These are phyloP conservation scores for Aplochiton taeniatus DNA, from an alignment of 2,797 vertebrate genomes.

Conservation along the genomic window DNA sequence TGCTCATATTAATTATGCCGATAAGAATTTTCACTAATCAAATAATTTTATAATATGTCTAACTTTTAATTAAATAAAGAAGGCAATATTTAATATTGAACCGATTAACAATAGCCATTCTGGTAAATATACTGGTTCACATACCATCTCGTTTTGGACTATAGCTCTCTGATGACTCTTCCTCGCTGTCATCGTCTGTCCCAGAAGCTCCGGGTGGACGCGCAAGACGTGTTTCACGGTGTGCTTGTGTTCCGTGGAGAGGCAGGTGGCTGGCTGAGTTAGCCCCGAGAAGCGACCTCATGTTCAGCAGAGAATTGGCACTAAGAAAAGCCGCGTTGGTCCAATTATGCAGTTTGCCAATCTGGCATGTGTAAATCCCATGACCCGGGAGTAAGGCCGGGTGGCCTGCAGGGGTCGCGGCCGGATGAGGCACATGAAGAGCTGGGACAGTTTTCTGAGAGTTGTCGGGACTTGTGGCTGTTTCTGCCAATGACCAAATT, in stretches of 20 bases:
- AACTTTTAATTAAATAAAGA: neutral
- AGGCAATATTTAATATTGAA: neutral
- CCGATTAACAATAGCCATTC: neutral
- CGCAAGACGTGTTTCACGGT: constrained; percentile 76
- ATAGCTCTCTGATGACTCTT: constrained; percentile 84
- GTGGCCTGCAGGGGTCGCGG: constrained; percentile 83
- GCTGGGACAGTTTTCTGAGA: constrained; percentile 79
- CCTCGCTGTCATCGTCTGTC: constrained; percentile 82
- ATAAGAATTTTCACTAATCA: no score
- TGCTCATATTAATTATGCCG: no score
- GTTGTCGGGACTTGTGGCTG: constrained; percentile 92
- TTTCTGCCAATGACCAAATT: constrained; percentile 99
- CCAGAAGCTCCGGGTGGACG: constrained; percentile 73
- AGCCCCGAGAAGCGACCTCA: constrained; percentile 91
- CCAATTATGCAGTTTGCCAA: constrained; percentile 98
- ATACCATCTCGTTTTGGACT: constrained; percentile 92
- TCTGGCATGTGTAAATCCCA: constrained; percentile 98
- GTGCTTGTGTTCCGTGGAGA: constrained; percentile 69
- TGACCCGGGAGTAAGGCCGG: constrained; percentile 93
- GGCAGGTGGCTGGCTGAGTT: constrained; percentile 83
- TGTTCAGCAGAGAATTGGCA: constrained; percentile 91
- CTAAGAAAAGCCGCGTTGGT: constrained; percentile 94
- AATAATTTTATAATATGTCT: no score
- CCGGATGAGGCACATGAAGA: constrained; percentile 76
- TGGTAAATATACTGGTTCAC: neutral